A percentile compares a stretch with the other conserved stretches of the same genome.
phyloP scores from a whole-genome alignment of 2,888 invertebrate species.

The Acanthosepion pharaonis region DNA sequence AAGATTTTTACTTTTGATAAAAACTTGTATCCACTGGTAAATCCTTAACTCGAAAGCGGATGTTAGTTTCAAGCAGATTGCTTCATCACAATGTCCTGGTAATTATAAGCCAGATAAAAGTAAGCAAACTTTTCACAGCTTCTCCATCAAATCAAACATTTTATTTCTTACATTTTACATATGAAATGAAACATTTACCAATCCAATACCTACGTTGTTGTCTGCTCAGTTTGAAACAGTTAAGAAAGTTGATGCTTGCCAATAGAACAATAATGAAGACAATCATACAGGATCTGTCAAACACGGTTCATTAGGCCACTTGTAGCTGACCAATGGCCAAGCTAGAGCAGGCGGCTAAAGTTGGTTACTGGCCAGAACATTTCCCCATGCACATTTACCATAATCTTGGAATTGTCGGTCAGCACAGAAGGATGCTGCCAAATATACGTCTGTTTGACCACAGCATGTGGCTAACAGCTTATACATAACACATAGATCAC shows the following conservation, averaged over 20 bases:
- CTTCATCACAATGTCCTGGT: not conserved
- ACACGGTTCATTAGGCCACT: conserved; percentile 21
- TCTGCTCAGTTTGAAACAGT: not conserved
- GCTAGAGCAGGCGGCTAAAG: not conserved
- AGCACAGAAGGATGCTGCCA: not conserved
- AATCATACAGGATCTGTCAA: not conserved
- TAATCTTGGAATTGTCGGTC: not conserved
- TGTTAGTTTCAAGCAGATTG: not conserved
- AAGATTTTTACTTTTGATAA: no score
- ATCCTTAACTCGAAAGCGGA: not conserved
- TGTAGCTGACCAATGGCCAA: not conserved
- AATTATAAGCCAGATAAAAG: not conserved
- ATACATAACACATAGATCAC: not conserved
- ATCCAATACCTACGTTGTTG: not conserved
- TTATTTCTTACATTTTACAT: not conserved
- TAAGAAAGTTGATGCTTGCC: not conserved
- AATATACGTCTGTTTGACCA: not conserved
- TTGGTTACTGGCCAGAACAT: not conserved
- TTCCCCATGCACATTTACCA: not conserved
- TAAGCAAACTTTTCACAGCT: not conserved
- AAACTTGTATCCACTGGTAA: not conserved
- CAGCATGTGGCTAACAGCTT: no score
- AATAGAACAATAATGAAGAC: not conserved
- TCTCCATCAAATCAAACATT: not conserved
- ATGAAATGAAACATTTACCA: not conserved